Conservation (phyloP, 2,888 invertebrate genomes). For the Volucella bombylans region DNA sequence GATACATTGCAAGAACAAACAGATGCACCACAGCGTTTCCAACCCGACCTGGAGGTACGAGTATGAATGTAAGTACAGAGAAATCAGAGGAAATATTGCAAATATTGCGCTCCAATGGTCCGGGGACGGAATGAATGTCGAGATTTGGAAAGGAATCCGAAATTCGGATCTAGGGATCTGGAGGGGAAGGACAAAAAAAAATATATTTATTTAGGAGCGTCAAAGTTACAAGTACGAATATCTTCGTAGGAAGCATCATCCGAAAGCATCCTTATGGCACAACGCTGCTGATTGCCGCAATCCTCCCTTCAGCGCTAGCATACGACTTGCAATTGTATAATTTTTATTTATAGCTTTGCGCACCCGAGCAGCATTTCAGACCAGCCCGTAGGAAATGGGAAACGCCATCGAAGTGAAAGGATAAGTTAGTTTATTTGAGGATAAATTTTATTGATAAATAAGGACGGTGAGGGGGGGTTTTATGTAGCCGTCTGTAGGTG, state of each 20-base stretch:
- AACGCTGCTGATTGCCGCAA: constrained; percentile 54
- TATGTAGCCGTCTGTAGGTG: background rate
- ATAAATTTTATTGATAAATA: constrained; percentile 72
- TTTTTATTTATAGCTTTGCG: constrained; percentile 70
- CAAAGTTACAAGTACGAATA: constrained; percentile 16
- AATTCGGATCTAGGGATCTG: background rate
- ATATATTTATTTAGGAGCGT: constrained; percentile 45
- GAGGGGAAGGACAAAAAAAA: background rate
- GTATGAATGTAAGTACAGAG: constrained; percentile 66
- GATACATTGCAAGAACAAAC: constrained; percentile 42
- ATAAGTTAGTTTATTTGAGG: constrained; percentile 72
- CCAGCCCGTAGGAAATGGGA: constrained; percentile 60
- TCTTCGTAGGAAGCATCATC: constrained; percentile 15
- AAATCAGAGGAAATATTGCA: constrained; percentile 70
- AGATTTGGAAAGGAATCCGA: background rate
- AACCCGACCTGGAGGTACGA: constrained; percentile 32
- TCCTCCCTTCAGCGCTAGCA: background rate
- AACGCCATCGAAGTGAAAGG: constrained; percentile 65
- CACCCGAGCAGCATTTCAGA: constrained; percentile 46
- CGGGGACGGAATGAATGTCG: background rate
- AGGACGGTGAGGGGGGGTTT: constrained; percentile 16
- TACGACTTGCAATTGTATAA: constrained; percentile 58
- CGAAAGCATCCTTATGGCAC: constrained; percentile 33
- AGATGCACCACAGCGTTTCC: constrained; percentile 28
- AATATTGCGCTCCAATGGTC: constrained; percentile 65